Evolutionary conservation across 1,140 invertebrate genomes (phyloP).

Genomic region (Subanguina moxae): DNA sequence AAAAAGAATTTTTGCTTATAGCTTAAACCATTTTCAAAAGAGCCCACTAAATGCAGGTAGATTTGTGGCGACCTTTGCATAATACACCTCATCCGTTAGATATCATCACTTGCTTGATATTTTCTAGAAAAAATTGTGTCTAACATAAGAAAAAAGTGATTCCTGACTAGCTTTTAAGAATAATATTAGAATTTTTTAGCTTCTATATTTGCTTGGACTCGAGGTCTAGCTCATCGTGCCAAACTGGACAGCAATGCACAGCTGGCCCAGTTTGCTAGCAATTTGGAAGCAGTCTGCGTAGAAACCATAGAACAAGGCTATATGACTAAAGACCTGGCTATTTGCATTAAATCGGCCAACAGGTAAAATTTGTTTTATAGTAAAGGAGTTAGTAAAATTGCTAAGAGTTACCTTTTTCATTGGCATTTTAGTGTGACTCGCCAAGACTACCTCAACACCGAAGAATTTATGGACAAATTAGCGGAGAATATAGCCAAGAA

Average conservation of each 20-base stretch:
- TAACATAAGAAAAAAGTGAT: too few species aligned
- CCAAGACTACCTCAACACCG: constrained; percentile 89
- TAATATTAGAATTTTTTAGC: constrained; percentile 67
- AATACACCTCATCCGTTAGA: too few species aligned
- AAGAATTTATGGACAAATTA: constrained; percentile 91
- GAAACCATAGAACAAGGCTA: constrained; percentile 87
- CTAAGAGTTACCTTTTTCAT: constrained; percentile 4
- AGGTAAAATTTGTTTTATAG: neutral
- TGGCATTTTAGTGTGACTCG: constrained; percentile 68
- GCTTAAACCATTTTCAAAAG: too few species aligned
- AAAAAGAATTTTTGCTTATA: too few species aligned
- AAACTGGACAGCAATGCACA: constrained; percentile 5
- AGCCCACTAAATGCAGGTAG: too few species aligned
- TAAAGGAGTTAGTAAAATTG: too few species aligned
- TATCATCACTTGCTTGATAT: too few species aligned
- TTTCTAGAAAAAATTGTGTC: too few species aligned
- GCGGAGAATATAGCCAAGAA: constrained; percentile 82
- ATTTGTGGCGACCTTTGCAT: too few species aligned
- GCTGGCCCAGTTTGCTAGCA: constrained; percentile 61
- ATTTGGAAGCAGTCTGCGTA: constrained; percentile 82
- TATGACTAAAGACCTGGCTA: constrained; percentile 99
- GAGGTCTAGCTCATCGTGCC: constrained; percentile 82
- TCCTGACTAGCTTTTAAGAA: neutral
- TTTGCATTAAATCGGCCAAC: constrained; percentile 70
- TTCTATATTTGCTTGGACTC: constrained; percentile 97